Evolutionary conservation across 1,140 invertebrate genomes (phyloP), one percentile per base, ranked within the genome.

Genomic region (Luehdorfia chinensis): DNA sequence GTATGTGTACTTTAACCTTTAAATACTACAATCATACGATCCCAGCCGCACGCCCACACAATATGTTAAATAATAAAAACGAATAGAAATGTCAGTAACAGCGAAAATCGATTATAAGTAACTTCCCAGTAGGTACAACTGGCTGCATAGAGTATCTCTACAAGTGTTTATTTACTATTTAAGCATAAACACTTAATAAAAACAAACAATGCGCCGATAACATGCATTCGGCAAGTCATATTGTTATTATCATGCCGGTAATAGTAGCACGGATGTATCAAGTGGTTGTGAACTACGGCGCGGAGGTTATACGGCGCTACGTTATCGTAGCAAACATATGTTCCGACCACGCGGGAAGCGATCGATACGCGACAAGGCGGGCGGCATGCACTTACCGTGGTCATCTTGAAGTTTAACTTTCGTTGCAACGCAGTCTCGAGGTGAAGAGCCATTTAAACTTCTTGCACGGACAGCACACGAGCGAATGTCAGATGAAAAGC

Each of bases 401-500:
- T 86, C 77, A 86, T 78, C 71, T 84, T 84, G 81, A 83, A 86
- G 76, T 80, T 84, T 53, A 86, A 65, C 69, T 84, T 84, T 48
- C 81, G 75, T 75, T 86, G 81, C 76, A 86, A 71, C 64, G 79
- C 71, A 37, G 81, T 86, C 72, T 86, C 83, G 57, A 86, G 67
- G 41, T 86, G 83, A n/a, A 86, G 76, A 55, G 83, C 83, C 83
- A 86, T 86, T 62, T 43, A 28, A 32, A 50, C 55, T n/a, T 50
- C 46, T 41, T 61, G 52, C 55, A 63, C 62, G 55, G 55, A 69
- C 52, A 45, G 54, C 54, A 46, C 53, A 59, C 49, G 51, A 48
- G 46, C 48, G 44, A 47, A 45, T 59, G 58, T 61, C 54, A 50
- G 36, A 51, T 55, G 39, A 75, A 68, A 52, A 70, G 37, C 71